Evolutionary conservation across 2,797 vertebrate genomes (phyloP).

Genomic region (Poeciliopsis paucimaculata): DNA sequence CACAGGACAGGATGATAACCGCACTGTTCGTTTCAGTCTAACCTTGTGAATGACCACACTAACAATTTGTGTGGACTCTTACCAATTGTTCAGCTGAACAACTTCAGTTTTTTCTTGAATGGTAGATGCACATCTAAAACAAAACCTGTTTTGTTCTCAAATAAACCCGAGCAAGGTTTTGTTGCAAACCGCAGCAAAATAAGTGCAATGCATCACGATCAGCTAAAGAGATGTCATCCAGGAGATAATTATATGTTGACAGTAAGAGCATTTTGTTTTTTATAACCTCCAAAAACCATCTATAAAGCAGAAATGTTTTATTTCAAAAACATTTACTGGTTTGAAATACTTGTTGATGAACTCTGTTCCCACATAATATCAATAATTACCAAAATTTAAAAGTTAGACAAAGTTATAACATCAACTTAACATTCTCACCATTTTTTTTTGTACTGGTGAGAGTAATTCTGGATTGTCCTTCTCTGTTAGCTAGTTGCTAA

Average conservation of each 20-base stretch:
- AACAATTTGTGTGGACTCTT: background rate
- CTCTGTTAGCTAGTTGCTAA: too few relatives aligned
- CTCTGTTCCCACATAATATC: background rate
- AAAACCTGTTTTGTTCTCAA: background rate
- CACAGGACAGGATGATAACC: constrained; percentile 26
- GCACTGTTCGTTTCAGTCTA: constrained; percentile 11
- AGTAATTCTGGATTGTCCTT: too few relatives aligned
- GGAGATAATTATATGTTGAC: background rate
- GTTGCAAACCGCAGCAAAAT: background rate
- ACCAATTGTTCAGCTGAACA: background rate
- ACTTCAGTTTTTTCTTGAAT: background rate
- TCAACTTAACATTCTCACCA: background rate
- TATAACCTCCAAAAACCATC: background rate
- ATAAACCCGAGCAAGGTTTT: background rate
- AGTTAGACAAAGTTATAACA: background rate
- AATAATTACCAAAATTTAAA: background rate
- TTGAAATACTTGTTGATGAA: background rate
- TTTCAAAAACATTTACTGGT: background rate
- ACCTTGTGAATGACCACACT: background rate
- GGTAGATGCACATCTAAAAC: background rate
- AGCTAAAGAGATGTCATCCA: background rate
- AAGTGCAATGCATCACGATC: background rate
- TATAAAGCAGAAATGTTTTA: background rate
- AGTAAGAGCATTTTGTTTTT: background rate
- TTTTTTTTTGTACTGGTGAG: background rate